phyloP scores from a whole-genome alignment of 1,140 invertebrate genomes.

The Formica selysi region DNA sequence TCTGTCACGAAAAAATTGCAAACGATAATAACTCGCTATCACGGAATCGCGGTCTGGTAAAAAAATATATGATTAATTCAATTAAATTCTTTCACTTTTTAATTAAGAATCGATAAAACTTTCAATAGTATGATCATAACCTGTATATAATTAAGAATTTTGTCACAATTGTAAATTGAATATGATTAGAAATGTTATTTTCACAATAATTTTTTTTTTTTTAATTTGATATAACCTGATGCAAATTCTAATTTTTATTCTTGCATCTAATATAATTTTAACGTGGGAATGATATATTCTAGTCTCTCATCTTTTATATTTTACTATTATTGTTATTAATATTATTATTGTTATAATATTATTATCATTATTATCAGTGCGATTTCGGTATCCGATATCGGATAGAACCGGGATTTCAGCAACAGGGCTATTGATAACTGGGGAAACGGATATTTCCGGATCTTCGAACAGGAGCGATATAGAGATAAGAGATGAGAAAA shows the following conservation, averaged over 20 bases:
- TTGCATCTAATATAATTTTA: not conserved
- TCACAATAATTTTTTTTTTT: not conserved
- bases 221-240: not conserved
- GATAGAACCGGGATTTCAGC: not conserved
- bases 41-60: not conserved
- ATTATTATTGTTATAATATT: not conserved
- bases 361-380: conserved; percentile 31
- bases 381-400: conserved; percentile 24
- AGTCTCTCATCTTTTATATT: not conserved
- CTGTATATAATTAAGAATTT: no score
- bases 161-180: not conserved
- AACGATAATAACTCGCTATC: conserved; percentile 13
- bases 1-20: not conserved
- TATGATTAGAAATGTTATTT: not conserved
- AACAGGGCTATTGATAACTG: conserved; percentile 38
- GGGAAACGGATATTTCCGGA: conserved; percentile 47
- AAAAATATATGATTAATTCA: not conserved
- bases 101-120: not conserved
- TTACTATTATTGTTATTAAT: not conserved
- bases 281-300: not conserved
- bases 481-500: not conserved
- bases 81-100: not conserved
- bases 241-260: not conserved
- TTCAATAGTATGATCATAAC: not conserved
- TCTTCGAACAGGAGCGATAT: conserved; percentile 25